Conservation (phyloP, 1,140 invertebrate genomes). For the Diachasmimorpha longicaudata region DNA sequence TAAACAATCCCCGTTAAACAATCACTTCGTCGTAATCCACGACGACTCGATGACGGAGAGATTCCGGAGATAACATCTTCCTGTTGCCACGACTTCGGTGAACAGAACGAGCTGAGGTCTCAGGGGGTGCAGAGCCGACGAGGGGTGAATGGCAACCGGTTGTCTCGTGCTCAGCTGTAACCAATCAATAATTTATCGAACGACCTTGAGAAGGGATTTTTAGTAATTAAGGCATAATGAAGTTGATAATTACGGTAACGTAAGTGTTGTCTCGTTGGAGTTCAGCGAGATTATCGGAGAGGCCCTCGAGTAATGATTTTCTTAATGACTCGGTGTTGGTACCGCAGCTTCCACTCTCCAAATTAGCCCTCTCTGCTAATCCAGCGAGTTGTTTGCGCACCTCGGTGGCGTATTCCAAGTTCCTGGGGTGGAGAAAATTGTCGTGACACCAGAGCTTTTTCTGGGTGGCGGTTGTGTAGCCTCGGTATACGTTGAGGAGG, state of each 20-base stretch:
- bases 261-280: constrained; percentile 79
- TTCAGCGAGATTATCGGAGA: constrained; percentile 91
- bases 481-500: constrained; percentile 86
- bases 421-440: constrained; percentile 86
- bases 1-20: too few species aligned
- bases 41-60: constrained; percentile 75
- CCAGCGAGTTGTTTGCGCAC: constrained; percentile 83
- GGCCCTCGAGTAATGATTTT: constrained; percentile 80
- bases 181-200: constrained; percentile 15
- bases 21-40: constrained; percentile 68
- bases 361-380: constrained; percentile 74
- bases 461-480: constrained; percentile 74
- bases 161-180: constrained; percentile 70
- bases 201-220: too few species aligned
- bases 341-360: constrained; percentile 77
- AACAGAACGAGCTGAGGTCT: constrained; percentile 84
- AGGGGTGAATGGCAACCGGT: constrained; percentile 82
- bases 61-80: constrained; percentile 80
- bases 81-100: constrained; percentile 87
- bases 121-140: constrained; percentile 76
- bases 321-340: constrained; percentile 74
- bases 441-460: constrained; percentile 91
- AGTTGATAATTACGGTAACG: constrained; percentile 72
- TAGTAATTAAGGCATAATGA: too few species aligned
- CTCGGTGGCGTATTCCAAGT: constrained; percentile 82